phyloP scores from a whole-genome alignment of 1,140 invertebrate species.

The Cotesia vestalis region DNA sequence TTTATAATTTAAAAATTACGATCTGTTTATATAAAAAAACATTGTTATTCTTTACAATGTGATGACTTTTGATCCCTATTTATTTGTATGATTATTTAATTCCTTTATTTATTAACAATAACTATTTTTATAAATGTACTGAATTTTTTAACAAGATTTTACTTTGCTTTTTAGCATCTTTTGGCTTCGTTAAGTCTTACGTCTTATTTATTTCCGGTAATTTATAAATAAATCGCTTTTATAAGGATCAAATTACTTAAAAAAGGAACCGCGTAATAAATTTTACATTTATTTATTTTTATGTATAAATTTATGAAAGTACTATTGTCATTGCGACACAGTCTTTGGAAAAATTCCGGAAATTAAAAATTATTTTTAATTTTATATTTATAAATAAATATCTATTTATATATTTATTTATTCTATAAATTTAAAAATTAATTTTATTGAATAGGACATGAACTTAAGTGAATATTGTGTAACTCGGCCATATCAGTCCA shows the following conservation, averaged over 20 bases:
- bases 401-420: slow-evolving; percentile 7
- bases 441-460: slow-evolving; percentile 75
- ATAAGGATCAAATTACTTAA: too few relatives aligned
- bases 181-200: slow-evolving; percentile 58
- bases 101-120: neutral
- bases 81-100: neutral
- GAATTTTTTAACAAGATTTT: slow-evolving; percentile 32
- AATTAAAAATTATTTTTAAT: neutral
- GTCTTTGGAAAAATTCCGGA: slow-evolving; percentile 55
- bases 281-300: neutral
- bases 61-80: neutral
- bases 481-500: slow-evolving; percentile 86
- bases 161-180: slow-evolving; percentile 52
- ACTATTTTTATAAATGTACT: slow-evolving; percentile 1
- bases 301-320: slow-evolving; percentile 12
- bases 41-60: neutral
- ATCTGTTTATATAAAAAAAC: neutral
- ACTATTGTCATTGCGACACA: slow-evolving; percentile 37
- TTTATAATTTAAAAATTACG: slow-evolving; percentile 14
- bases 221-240: too few relatives aligned
- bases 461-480: slow-evolving; percentile 85
- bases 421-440: neutral
- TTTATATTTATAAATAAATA: neutral
- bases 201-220: slow-evolving; percentile 29
- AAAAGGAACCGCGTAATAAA: neutral